Base-by-base conservation (phyloP, 2,797 vertebrate species). In the Phoeniculus purpureus region DNA sequence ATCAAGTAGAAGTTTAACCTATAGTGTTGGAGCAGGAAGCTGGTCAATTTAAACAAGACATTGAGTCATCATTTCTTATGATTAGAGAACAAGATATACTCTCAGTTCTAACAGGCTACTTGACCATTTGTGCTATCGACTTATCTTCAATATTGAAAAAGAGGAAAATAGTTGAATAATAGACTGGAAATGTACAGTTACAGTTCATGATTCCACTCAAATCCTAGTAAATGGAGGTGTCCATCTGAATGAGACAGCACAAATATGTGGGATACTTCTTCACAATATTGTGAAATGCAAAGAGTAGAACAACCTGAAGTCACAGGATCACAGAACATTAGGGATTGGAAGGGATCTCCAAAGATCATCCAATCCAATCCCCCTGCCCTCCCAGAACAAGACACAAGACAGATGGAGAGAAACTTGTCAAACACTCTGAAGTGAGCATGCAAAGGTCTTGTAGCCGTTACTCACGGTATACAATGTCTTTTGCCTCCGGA, bases 391-490 rank as follows among this genome's bases (percentile, higher is more conserved):
- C 10, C 25, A 43, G 7, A 37, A 7, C 3, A 40, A 51, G 12
- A 1, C 7, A 29, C 7, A 29, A 50, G 2, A 85, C 4, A 27
- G 1, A 25, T 9, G 12, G 4, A 51, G 32, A 47, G 54, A 73
- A 65, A 4, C 6, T 10, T 58, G 6, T 27, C 18, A 9, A 70
- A 72, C 73, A 54, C 48, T 73, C 20, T 26, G 6, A 72, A 58
- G 2, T 26, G 47, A 19, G 8, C 0, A 0, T 58, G 18, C 2
- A 55, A 68, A 66, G 1, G 1, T 51, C 6, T 81, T 65, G 45
- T 15, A 27, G 13, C 3, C 68, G 7, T 62, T 73, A 37, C 8
- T 82, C 13, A 61, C 43, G 13, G 3, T 56, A 6, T 56, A 22
- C 26, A n/a, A 67, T 73, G 9, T 56, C 3, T 54, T 37, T 51